These are phyloP conservation scores for Hydraecia micacea DNA, from an alignment of 2,888 invertebrate species.

Conservation along the genomic window DNA sequence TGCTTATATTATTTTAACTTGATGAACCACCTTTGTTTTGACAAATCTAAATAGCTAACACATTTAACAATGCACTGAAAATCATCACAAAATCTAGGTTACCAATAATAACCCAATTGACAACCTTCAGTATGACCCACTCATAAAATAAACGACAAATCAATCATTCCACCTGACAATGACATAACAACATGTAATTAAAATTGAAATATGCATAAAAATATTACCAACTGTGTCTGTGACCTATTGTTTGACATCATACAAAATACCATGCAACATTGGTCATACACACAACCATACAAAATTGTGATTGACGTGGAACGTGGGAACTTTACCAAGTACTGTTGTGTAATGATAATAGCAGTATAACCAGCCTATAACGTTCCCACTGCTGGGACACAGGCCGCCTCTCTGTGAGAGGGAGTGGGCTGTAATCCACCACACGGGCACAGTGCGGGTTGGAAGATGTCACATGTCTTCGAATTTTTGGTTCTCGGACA, in stretches of 20 bases:
- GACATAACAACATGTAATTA: slow-evolving; percentile 9
- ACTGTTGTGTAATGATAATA: slow-evolving; percentile 18
- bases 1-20: too few species aligned
- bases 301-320: slow-evolving; percentile 20
- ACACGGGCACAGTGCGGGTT: background rate
- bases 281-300: slow-evolving; percentile 10
- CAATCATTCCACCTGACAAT: slow-evolving; percentile 14
- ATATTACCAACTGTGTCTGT: slow-evolving; percentile 11
- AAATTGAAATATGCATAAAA: slow-evolving; percentile 19
- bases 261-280: slow-evolving; percentile 30
- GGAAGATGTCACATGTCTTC: background rate
- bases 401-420: background rate
- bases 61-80: background rate
- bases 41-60: too few species aligned
- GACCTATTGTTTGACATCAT: slow-evolving; percentile 25
- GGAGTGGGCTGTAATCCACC: background rate
- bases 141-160: slow-evolving; percentile 5
- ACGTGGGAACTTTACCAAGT: slow-evolving; percentile 30
- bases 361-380: background rate
- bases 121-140: background rate
- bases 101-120: background rate
- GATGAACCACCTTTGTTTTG: too few species aligned
- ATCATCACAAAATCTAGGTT: background rate
- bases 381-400: background rate
- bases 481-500: too few species aligned